Evolutionary conservation across 35 echinoderm and acorn worm species (phyloP), one percentile per base, ranked within the genome.

Genomic region (Diadema setosum): DNA sequence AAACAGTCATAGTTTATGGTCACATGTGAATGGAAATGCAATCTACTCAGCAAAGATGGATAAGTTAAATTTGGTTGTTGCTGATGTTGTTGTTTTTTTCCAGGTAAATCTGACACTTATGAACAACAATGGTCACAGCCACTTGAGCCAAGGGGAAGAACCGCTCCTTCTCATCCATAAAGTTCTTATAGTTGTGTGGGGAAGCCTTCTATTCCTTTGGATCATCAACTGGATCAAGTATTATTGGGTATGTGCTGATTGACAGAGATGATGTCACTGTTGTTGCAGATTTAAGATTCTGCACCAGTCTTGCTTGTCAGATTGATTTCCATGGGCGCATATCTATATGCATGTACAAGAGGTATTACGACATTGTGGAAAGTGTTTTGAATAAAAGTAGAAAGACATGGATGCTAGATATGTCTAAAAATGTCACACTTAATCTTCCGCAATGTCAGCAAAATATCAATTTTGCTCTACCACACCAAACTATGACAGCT

Each of bases 151-250:
- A 36, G 91, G 83, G 31, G 91, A 93, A 55, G 91, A 84, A 42
- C 75, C 91, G 0, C 81, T 93, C 1, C 91, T 57, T 20, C 82
- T 81, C 14, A 93, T 93, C 36, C 88, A 89, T 81, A 93, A 93
- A 75, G 55, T 83, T 3, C 59, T 93, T 25, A 41, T 93, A 20
- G 57, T 87, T 60, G 65, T 88, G 2, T 93, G 91, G 91, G 58
- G 55, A 14, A 31, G 60, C 7, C 85, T 93, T 23, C 91, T 88
- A n/a, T 59, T 63, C 18, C 44, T 87, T 29, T 93, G 91, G 91
- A 88, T 93, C 21, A 27, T 58, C 14, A 93, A 93, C 45, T 93
- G 91, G 91, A 60, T 93, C 60, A 87, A 88, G 44, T 93, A 83
- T 45, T 67, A 67, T 34, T 67, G 63, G 63, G 63, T 67, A n/a